A percentile compares a stretch with the other conserved stretches of the same genome.
These are phyloP conservation scores for Drosophila monieri DNA, from an alignment of 2,888 invertebrate species.

Conservation along the genomic window DNA sequence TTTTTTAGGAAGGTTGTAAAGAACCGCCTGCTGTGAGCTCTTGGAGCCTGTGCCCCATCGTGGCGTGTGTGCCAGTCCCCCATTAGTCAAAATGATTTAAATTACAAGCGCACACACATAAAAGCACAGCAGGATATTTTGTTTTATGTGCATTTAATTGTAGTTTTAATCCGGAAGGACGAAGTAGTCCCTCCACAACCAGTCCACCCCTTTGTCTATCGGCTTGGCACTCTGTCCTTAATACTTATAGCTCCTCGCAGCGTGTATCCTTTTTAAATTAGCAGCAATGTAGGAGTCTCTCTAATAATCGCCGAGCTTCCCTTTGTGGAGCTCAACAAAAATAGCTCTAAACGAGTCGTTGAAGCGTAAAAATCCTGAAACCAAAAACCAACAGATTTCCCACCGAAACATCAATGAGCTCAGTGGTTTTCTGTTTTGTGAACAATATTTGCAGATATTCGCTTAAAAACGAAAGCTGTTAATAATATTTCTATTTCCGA, in stretches of 20 bases:
- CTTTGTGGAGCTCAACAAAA: slow-evolving; percentile 18
- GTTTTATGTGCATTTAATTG: slow-evolving; percentile 81
- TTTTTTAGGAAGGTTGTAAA: slow-evolving; percentile 24
- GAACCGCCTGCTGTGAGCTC: slow-evolving; percentile 67
- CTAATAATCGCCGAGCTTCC: slow-evolving; percentile 45
- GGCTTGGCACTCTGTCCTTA: slow-evolving; percentile 1
- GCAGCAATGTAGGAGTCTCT: slow-evolving; percentile 45
- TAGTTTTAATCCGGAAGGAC: slow-evolving; percentile 70
- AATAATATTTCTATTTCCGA: slow-evolving; percentile 1
- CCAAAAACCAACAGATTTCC: slow-evolving; percentile 3
- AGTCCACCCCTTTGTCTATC: not conserved
- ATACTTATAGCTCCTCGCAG: slow-evolving; percentile 11
- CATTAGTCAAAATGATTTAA: slow-evolving; percentile 77
- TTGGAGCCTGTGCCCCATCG: slow-evolving; percentile 60
- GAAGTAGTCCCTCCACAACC: slow-evolving; percentile 20
- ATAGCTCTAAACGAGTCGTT: slow-evolving; percentile 45
- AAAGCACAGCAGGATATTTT: slow-evolving; percentile 78
- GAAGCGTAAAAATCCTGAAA: slow-evolving; percentile 27
- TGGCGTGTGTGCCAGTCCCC: slow-evolving; percentile 51
- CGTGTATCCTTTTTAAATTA: slow-evolving; percentile 51
- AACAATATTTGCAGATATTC: slow-evolving; percentile 32
- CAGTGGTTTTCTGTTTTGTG: not conserved
- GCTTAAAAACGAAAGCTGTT: slow-evolving; percentile 40
- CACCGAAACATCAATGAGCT: slow-evolving; percentile 27
- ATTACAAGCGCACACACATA: slow-evolving; percentile 69